A percentile compares a stretch with the other conserved stretches of the same genome.
These are phyloP conservation scores for Entomobrya proxima DNA, from an alignment of 2,888 invertebrate genomes.

Conservation along the genomic window DNA sequence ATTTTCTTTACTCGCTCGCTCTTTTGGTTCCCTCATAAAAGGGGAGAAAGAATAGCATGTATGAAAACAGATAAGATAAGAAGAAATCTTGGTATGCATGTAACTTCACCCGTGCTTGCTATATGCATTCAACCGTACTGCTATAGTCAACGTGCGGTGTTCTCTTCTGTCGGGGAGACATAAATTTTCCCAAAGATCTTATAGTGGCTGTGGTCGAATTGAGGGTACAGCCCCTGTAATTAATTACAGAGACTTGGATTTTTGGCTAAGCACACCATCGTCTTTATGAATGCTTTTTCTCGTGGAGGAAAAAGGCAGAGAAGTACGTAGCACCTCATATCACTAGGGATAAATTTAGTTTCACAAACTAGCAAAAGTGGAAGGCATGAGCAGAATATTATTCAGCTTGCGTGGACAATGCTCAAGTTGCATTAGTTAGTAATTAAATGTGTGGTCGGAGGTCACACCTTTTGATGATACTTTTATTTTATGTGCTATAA, in stretches of 20 bases:
- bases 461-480: constrained; percentile 53
- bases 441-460: constrained; percentile 60
- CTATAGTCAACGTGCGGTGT: too few relatives aligned
- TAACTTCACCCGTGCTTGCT: not conserved
- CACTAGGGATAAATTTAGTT: not conserved
- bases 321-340: not conserved
- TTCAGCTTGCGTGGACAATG: not conserved
- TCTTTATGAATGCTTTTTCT: constrained; percentile 10
- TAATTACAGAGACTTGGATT: constrained; percentile 64
- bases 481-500: constrained; percentile 2
- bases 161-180: constrained; percentile 19
- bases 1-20: constrained; percentile 20
- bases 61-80: constrained; percentile 50
- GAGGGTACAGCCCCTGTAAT: constrained; percentile 66
- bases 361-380: not conserved
- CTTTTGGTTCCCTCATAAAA: not conserved
- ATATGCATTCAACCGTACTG: not conserved
- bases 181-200: constrained; percentile 50
- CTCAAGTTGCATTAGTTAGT: constrained; percentile 48
- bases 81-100: not conserved
- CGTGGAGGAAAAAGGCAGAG: not conserved
- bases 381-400: not conserved
- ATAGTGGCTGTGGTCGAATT: constrained; percentile 37
- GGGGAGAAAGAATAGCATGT: not conserved
- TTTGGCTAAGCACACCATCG: constrained; percentile 45